Conservation (phyloP, 23 tunicate species). For the Phallusia fumigata region DNA sequence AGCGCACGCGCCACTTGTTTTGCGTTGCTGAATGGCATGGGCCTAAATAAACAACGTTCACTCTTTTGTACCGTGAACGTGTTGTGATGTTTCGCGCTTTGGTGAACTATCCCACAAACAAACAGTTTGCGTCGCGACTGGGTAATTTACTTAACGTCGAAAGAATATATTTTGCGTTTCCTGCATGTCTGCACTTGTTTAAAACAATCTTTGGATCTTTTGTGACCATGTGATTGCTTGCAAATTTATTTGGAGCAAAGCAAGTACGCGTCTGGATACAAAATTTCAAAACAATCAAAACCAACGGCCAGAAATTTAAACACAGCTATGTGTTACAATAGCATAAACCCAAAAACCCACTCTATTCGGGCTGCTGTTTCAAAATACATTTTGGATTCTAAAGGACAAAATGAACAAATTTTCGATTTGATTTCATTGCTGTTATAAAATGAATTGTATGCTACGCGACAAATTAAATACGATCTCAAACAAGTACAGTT, state of each 20-base stretch:
- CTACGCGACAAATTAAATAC: too few species aligned
- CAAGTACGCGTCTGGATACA: background rate
- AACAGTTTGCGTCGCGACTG: background rate
- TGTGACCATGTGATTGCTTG: background rate
- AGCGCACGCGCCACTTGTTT: background rate
- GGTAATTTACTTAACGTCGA: too few species aligned
- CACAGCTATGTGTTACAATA: background rate
- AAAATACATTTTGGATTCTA: too few species aligned
- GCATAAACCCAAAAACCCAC: background rate
- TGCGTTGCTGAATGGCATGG: background rate
- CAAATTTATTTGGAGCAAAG: background rate
- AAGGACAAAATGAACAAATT: too few species aligned
- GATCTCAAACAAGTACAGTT: background rate
- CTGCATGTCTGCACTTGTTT: too few species aligned
- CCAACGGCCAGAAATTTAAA: background rate
- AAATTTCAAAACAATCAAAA: background rate
- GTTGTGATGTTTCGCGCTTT: background rate
- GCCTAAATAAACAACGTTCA: background rate
- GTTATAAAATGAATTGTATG: too few species aligned
- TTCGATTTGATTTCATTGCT: too few species aligned
- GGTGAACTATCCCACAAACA: background rate
- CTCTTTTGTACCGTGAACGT: conserved; percentile 1
- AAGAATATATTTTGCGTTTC: too few species aligned
- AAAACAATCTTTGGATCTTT: background rate
- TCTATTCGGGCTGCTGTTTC: too few species aligned